A percentile compares a stretch with the other conserved stretches of the same genome.
These are phyloP conservation scores for Sebastes trivittatus DNA, from an alignment of 2,797 vertebrate species.

Conservation along the genomic window DNA sequence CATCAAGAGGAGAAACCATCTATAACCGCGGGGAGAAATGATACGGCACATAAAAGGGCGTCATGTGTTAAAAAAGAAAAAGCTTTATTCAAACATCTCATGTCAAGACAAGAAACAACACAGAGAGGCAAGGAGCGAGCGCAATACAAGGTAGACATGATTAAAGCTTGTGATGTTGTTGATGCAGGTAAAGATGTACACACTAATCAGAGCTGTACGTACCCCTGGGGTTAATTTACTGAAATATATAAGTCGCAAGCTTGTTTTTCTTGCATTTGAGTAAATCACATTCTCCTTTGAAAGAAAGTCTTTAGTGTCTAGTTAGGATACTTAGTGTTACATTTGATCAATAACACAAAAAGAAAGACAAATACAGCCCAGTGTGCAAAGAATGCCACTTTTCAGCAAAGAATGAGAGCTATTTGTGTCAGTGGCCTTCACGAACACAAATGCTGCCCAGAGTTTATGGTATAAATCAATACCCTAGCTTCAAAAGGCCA, in stretches of 20 bases:
- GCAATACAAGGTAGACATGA: neutral
- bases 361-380: neutral
- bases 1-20: slow-evolving; percentile 23
- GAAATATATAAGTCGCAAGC: neutral
- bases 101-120: slow-evolving; percentile 7
- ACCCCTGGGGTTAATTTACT: neutral
- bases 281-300: neutral
- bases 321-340: neutral
- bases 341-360: neutral
- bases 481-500: slow-evolving; percentile 1
- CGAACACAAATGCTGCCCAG: neutral
- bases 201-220: neutral
- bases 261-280: neutral
- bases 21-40: slow-evolving; percentile 4
- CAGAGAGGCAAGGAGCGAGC: neutral
- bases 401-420: neutral
- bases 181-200: neutral
- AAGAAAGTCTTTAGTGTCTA: neutral
- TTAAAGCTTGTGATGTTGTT: neutral
- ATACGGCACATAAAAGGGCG: neutral
- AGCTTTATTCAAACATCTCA: neutral
- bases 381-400: neutral
- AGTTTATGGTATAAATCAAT: slow-evolving; percentile 27
- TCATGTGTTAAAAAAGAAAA: neutral
- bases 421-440: slow-evolving; percentile 1